These are phyloP conservation scores for Melipona quadrifasciata DNA, from an alignment of 1,140 invertebrate species.

Conservation along the genomic window DNA sequence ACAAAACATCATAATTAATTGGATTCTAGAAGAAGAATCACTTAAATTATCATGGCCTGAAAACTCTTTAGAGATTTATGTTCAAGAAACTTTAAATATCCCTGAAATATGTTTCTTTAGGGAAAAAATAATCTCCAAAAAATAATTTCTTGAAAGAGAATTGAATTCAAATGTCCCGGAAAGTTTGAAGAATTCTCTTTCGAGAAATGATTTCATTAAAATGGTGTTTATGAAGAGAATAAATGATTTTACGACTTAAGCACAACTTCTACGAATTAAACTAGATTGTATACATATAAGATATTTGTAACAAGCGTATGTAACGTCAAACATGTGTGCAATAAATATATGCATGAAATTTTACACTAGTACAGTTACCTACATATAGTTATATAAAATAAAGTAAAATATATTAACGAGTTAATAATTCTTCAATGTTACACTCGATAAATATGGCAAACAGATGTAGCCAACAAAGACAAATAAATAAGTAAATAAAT, in stretches of 20 bases:
- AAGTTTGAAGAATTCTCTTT: too few species aligned
- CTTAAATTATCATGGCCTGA: too few species aligned
- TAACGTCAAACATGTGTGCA: conserved; percentile 18
- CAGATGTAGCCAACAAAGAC: background rate
- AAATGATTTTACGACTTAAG: background rate
- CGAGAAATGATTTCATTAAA: background rate
- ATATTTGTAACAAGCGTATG: background rate
- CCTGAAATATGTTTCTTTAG: too few species aligned
- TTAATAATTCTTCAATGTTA: background rate
- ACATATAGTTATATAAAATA: background rate
- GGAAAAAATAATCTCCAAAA: too few species aligned
- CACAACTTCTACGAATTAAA: background rate
- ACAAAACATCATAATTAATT: too few species aligned
- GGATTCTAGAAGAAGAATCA: too few species aligned
- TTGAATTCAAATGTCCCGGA: too few species aligned
- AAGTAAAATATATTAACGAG: background rate
- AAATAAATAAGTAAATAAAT: conserved; percentile 40
- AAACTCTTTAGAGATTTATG: too few species aligned
- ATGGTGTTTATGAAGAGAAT: background rate
- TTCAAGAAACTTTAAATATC: too few species aligned
- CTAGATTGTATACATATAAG: background rate
- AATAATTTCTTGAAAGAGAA: too few species aligned
- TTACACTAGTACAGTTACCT: background rate
- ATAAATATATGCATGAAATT: background rate
- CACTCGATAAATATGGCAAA: conserved; percentile 40